Base-by-base conservation (phyloP, 2,888 invertebrate genomes). In the Thecocarcelia acutangulata region DNA sequence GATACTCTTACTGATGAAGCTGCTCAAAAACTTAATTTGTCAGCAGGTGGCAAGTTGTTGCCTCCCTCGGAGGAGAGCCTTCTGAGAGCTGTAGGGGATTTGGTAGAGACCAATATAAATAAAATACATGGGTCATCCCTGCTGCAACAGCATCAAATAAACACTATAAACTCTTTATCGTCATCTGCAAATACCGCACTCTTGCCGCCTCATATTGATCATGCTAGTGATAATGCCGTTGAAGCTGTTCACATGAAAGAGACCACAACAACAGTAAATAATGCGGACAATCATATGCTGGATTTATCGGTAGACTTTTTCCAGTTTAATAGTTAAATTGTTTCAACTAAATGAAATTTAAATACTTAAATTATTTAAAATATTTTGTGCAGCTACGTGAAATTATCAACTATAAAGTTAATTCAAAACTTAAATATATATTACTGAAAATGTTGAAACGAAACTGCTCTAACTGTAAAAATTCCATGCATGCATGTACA, bases 221-320 rank as follows among this genome's bases (percentile, higher is more conserved):
- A 91, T 84, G 90, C 86, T 37, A 90, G 88, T 80, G 91, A 91
- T 80, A 91, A 91, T 85, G 91, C 91, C 8, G 91, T 91, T 21
- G 91, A 91, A 75, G 91, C 91, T 12, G 85, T 89, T 9, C 85
- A 85, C 28, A 89, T 90, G 87, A 90, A 90, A 76, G 88, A 89
- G 58, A 88, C 88, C 1, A 85, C 86, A 8, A 83, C 86, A 13
- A 37, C 42, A 33, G 84, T 84, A 33, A 85, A 37, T 19, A 42
- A 66, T 17, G 85, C 86, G 24, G 81, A 83, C 9, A 76, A 85
- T n/a, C 86, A 86, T 0, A 83, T 91, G 40, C 77, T 91, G 54
- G 90, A 90, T 86, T 87, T 90, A 80, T 87, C 89, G 8, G 87
- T 90, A 40, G 90, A 90, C 82, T 88, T 90, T 70, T 91, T 91